A percentile compares a stretch with the other conserved stretches of the same genome.
phyloP scores from a whole-genome alignment of 2,888 invertebrate species.

The Pteria penguin region DNA sequence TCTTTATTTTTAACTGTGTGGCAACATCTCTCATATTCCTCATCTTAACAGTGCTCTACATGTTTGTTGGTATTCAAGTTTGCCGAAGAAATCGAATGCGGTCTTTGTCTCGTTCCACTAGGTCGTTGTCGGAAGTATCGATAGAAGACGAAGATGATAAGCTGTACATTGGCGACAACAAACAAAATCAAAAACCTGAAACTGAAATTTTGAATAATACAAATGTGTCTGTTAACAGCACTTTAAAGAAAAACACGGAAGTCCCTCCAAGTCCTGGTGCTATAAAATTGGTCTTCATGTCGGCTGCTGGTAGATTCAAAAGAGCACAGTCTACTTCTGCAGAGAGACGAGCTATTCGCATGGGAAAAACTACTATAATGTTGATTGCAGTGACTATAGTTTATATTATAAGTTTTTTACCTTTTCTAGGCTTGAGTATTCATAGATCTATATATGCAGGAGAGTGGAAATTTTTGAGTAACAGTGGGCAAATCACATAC shows the following conservation, averaged over 20 bases:
- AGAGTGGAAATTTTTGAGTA: slow-evolving; percentile 42
- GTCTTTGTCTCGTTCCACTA: slow-evolving; percentile 9
- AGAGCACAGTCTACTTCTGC: slow-evolving; percentile 19
- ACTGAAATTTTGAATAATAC: neutral
- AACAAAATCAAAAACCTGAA: neutral
- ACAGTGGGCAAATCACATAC: slow-evolving; percentile 49
- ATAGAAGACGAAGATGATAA: slow-evolving; percentile 28
- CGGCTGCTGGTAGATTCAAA: slow-evolving; percentile 15
- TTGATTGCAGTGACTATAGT: slow-evolving; percentile 65
- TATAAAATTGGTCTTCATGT: slow-evolving; percentile 21
- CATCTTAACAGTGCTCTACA: slow-evolving; percentile 50
- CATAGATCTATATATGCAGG: slow-evolving; percentile 55
- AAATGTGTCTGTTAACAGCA: neutral
- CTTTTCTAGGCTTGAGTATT: slow-evolving; percentile 64
- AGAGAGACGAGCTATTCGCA: slow-evolving; percentile 34
- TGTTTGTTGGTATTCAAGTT: slow-evolving; percentile 55
- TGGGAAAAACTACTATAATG: slow-evolving; percentile 66
- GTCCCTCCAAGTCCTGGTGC: slow-evolving; percentile 22
- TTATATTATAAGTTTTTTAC: slow-evolving; percentile 67
- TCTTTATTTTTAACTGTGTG: slow-evolving; percentile 46
- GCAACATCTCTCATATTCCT: slow-evolving; percentile 52
- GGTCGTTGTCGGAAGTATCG: slow-evolving; percentile 14
- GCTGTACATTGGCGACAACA: neutral
- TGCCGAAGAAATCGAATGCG: slow-evolving; percentile 50
- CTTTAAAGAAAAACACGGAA: neutral